Evolutionary conservation across 2,797 vertebrate genomes (phyloP), one percentile per base, ranked within the genome.

Genomic region (Triplophysa yarkandensis): DNA sequence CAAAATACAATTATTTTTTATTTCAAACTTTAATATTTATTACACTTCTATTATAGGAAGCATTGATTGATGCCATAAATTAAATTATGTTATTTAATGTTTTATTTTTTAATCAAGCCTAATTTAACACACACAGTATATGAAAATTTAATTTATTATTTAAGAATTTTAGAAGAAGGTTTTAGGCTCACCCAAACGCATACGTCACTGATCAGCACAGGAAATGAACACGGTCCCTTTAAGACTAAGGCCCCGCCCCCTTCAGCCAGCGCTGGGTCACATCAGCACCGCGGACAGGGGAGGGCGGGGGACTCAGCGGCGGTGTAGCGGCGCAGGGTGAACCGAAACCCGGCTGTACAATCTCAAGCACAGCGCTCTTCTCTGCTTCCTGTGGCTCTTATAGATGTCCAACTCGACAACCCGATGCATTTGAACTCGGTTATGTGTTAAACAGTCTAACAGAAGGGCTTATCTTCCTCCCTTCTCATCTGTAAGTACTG

Each of bases 321-420:
- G 78, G 7, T 83, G 88, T 61, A 74, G 77, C 0, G 70, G 89
- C 48, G 85, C 74, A 85, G 82, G 77, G 91, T 89, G 81, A 92
- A 91, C 86, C 88, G n/a, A 90, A 72, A 88, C 89, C 77, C 83
- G 94, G 60, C 79, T 82, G 78, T 84, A 83, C 63, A 23, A 79
- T 76, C 83, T 39, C 77, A 52, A 81, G 62, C 50, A 58, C 83
- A 76, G 73, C 46, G 76, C 62, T 23, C 61, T 71, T 0, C 62
- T 83, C 61, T 77, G 62, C 86, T 86, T 73, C 87, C 86, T 84
- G 54, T 85, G 71, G 76, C 84, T 65, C 82, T 73, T 74, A 73
- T 72, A 75, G 78, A 81, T 76, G 43, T 81, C 78, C 68, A 34
- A 19, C 52, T 67, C 65, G 80, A 80, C 57, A 71, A 77, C 83